Evolutionary conservation across 2,888 invertebrate species (phyloP).

Genomic region (Calameuta pallipes): DNA sequence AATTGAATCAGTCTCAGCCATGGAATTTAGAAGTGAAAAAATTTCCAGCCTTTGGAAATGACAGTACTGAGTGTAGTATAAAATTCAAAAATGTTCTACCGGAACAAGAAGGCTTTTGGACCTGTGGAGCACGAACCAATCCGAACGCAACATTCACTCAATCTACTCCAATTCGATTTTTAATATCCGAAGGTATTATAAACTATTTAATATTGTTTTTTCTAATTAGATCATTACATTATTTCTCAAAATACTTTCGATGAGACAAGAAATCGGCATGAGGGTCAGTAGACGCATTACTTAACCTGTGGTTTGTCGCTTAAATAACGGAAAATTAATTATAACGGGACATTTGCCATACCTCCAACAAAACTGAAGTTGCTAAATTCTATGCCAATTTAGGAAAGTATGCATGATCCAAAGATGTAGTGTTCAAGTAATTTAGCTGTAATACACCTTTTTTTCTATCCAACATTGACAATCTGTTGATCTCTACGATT

Average conservation of each 20-base stretch:
- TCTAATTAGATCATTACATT: not conserved
- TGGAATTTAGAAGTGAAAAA: slow-evolving; percentile 58
- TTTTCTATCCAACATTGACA: not conserved
- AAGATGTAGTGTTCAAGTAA: not conserved
- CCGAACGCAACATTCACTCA: slow-evolving; percentile 51
- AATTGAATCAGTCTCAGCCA: slow-evolving; percentile 58
- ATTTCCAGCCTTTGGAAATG: slow-evolving; percentile 57
- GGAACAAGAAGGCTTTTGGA: slow-evolving; percentile 63
- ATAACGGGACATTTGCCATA: not conserved
- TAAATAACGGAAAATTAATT: not conserved
- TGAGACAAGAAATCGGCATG: not conserved
- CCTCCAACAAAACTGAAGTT: not conserved
- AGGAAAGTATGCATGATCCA: not conserved
- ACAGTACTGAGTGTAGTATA: slow-evolving; percentile 59
- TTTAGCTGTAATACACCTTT: not conserved
- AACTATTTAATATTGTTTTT: not conserved
- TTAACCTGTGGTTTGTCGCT: not conserved
- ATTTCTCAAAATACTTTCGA: not conserved
- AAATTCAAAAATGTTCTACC: slow-evolving; percentile 55
- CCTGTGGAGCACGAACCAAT: slow-evolving; percentile 55
- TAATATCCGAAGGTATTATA: slow-evolving; percentile 55
- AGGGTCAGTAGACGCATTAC: not conserved
- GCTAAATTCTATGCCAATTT: not conserved
- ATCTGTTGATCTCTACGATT: slow-evolving; percentile 6
- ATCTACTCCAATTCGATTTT: slow-evolving; percentile 50